Conservation (phyloP, 2,113 vertebrate species). For the Pangasianodon gigas region DNA sequence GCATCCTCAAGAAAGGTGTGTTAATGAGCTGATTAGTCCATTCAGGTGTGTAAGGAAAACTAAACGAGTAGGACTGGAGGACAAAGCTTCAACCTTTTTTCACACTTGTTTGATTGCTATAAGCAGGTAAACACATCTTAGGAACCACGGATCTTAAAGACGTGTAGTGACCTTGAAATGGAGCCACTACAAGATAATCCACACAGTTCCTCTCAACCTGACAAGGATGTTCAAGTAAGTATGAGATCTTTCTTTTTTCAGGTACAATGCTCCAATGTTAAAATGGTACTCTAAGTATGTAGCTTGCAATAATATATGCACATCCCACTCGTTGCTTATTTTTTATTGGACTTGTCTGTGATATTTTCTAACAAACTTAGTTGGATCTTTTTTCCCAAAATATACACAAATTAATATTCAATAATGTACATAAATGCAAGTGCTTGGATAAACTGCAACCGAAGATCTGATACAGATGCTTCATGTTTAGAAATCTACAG, state of each 20-base stretch:
- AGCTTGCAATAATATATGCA: neutral
- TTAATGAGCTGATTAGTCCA: neutral
- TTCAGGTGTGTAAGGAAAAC: conserved; percentile 6
- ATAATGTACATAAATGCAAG: too few relatives aligned
- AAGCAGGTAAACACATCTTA: neutral
- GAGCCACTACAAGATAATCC: neutral
- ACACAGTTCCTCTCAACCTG: neutral
- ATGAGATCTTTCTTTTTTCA: neutral
- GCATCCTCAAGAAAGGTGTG: neutral
- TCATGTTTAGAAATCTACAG: too few relatives aligned
- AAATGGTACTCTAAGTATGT: neutral
- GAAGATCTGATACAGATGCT: too few relatives aligned
- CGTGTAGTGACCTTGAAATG: neutral
- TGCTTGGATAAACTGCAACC: too few relatives aligned
- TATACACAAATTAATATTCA: neutral
- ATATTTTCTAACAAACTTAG: neutral
- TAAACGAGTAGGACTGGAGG: neutral
- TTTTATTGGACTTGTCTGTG: neutral
- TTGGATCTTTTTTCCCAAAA: neutral
- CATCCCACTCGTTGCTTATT: neutral
- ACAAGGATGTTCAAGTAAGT: conserved; percentile 6
- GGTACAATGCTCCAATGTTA: neutral
- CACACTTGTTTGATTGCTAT: neutral
- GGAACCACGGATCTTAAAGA: too few relatives aligned
- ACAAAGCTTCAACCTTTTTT: neutral